Evolutionary conservation across 2,888 invertebrate species (phyloP), one percentile per base, ranked within the genome.

Genomic region (Eupithecia subfuscata): DNA sequence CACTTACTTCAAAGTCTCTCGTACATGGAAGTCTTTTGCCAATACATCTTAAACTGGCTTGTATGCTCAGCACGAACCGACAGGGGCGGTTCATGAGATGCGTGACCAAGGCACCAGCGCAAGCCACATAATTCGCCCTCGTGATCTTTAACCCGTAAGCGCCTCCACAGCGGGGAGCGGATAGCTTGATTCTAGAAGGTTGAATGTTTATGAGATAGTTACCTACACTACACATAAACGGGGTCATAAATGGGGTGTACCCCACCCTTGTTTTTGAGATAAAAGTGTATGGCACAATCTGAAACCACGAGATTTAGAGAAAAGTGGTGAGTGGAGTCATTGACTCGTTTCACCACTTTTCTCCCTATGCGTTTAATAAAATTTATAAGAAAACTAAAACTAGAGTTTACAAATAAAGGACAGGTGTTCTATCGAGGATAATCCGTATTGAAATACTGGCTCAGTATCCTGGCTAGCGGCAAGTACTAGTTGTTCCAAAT

Each of bases 101-200:
- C 0, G 97, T 96, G 0, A 96, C 98, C 16, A 98, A 85, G 0
- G 97, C 96, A 76, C 97, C 96, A 0, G 97, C 97, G 40, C 96
- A 95, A 0, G 97, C 95, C 0, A 96, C 87, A 12, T 95, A 91
- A 18, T 92, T 89, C 9, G 95, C 89, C 9, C 97, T 95, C 0
- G 96, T 95, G 71, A 97, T 96, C 89, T 97, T 98, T 0, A 91
- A 88, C 0, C 98, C 98, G 84, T 96, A 98, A 0, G 92, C 96
- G 11, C 97, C 97, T 0, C 93, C 92, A 56, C 87, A 86, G 6
- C 92, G 87, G 0, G 88, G 88, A 0, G 87, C 81, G 2, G 79
- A 76, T 2, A 93, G 2, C 43, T 90, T 89, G n/a, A 92, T 85
- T 75, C 92, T 92, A 72, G 48, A 72, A 67, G 5, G 37, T 37